phyloP scores from a whole-genome alignment of 2,113 vertebrate species.

The Oxyruncus cristatus region DNA sequence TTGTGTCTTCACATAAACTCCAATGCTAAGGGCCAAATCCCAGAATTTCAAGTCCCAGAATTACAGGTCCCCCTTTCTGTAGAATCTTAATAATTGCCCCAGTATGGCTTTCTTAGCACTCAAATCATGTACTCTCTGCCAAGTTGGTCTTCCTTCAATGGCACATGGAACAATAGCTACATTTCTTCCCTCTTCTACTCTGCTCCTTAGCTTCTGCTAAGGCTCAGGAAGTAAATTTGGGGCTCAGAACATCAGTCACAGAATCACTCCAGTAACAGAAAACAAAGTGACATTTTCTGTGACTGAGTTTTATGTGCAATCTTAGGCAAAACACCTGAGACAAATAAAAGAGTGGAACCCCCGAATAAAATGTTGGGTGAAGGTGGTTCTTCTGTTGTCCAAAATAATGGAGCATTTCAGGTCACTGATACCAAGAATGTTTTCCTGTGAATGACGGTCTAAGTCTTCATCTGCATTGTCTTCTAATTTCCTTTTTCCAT shows the following conservation, averaged over 20 bases:
- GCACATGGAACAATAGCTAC: neutral
- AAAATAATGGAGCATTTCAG: neutral
- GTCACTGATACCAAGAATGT: neutral
- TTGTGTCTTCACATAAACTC: neutral
- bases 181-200: neutral
- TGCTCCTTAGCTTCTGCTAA: neutral
- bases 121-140: neutral
- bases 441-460: neutral
- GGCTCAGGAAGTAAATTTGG: neutral
- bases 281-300: neutral
- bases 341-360: neutral
- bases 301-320: neutral
- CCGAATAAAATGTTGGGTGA: neutral
- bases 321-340: neutral
- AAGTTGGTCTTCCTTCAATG: neutral
- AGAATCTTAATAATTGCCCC: neutral
- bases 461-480: neutral
- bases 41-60: neutral
- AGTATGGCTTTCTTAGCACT: neutral
- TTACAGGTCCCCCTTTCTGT: neutral
- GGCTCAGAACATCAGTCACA: neutral
- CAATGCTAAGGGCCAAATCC: neutral
- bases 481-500: neutral
- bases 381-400: neutral
- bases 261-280: neutral